Evolutionary conservation across 2,888 invertebrate species (phyloP), one percentile per base, ranked within the genome.

Genomic region (Synanthedon vespiformis): DNA sequence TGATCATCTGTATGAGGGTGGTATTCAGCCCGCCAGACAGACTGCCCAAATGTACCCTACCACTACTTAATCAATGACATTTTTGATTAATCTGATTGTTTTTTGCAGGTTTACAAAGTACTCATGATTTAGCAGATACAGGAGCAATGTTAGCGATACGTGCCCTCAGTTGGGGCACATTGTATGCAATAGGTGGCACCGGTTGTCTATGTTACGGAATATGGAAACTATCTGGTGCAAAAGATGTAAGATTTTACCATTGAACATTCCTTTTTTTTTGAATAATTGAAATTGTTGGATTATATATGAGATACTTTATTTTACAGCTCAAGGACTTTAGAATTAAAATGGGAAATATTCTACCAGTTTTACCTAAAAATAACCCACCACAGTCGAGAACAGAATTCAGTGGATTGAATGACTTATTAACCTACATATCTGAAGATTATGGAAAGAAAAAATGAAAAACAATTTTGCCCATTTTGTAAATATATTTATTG

Each of bases 181-280:
- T 96, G 0, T 96, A 94, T 79, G 95, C 97, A 0, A 82, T 96
- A n/a, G 86, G 93, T 40, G 97, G 97, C 1, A 95, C 96, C 53
- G 91, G 95, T 8, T 75, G 93, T 51, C 76, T 97, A 52, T 95
- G 93, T 71, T 95, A 92, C 77, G 91, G 92, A 11, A 89, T 96
- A 55, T 97, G 96, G 95, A 97, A 96, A 80, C 68, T 96, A 12
- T 92, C 96, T 47, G 97, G 96, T 53, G 96, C 95, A 22, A 90
- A 90, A 66, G 91, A 93, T 89, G 95, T 95, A 88, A 89, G 89
- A 81, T 48, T 22, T 22, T 10, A 27, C 14, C 34, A 10, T 34
- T 34, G 34, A 34, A 34, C 10, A 40, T 12, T 34, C 40, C 55
- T 48, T 44, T 57, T 48, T 44, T 57, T 49, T 58, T 6, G 3